phyloP scores from a whole-genome alignment of 2,888 invertebrate genomes.

The Frankliniella intonsa region DNA sequence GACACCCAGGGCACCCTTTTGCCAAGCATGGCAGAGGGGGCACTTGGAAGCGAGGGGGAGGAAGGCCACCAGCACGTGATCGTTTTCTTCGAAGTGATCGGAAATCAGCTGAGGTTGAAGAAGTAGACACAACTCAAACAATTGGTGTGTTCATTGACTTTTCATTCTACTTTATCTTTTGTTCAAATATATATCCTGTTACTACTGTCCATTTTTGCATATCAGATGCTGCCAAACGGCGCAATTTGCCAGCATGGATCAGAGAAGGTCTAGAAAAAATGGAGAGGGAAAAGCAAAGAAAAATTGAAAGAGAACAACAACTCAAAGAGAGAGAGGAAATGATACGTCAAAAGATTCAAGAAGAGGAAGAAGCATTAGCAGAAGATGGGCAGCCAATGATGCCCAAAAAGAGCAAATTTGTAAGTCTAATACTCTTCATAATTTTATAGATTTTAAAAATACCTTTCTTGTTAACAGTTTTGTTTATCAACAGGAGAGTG shows the following conservation, averaged over 20 bases:
- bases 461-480: slow-evolving; percentile 28
- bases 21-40: neutral
- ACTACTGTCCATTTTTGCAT: neutral
- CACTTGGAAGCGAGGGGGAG: neutral
- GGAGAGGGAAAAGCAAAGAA: slow-evolving; percentile 88
- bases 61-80: neutral
- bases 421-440: slow-evolving; percentile 43
- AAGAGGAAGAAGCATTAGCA: slow-evolving; percentile 51
- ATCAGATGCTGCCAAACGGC: slow-evolving; percentile 77
- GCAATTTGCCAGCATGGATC: slow-evolving; percentile 96
- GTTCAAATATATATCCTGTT: neutral
- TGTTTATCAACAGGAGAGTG: slow-evolving; percentile 45
- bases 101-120: neutral
- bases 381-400: slow-evolving; percentile 40
- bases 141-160: neutral
- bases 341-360: slow-evolving; percentile 49
- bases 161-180: neutral
- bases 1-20: neutral
- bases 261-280: slow-evolving; percentile 95
- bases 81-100: neutral
- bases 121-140: neutral
- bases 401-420: slow-evolving; percentile 57
- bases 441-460: neutral
- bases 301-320: slow-evolving; percentile 72
- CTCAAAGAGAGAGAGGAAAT: slow-evolving; percentile 56